These are phyloP conservation scores for Microcebus ravelobensis DNA, from an alignment of 2,113 vertebrate genomes.

Conservation along the genomic window DNA sequence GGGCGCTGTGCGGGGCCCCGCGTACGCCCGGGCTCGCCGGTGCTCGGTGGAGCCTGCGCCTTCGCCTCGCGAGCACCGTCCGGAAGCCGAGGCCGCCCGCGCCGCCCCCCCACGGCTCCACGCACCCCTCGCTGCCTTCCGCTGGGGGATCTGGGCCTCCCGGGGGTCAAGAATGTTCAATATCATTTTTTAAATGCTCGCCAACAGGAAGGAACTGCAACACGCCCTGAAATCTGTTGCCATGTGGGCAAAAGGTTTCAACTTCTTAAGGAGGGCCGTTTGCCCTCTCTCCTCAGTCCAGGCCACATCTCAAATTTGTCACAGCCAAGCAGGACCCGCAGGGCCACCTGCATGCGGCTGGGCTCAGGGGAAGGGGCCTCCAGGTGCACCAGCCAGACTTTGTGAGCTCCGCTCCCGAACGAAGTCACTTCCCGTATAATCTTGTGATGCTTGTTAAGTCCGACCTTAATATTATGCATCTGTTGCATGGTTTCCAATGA, in stretches of 20 bases:
- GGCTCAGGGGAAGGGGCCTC: neutral
- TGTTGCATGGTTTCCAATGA: neutral
- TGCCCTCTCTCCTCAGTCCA: neutral
- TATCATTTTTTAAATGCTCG: neutral
- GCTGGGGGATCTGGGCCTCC: neutral
- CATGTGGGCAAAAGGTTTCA: neutral
- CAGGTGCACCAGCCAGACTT: neutral
- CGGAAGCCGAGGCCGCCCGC: neutral
- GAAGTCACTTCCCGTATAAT: neutral
- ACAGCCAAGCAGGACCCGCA: neutral
- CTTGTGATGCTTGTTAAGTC: neutral
- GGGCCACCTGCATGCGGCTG: rapidly evolving
- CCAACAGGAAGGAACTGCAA: neutral
- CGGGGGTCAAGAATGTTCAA: neutral
- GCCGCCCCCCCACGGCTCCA: neutral
- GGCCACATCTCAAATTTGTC: neutral
- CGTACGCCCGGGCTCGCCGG: no score
- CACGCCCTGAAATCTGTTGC: neutral
- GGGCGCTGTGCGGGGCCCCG: neutral
- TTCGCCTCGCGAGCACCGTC: no score
- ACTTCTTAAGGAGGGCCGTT: neutral
- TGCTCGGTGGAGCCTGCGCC: no score
- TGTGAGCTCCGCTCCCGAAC: neutral
- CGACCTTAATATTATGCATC: neutral
- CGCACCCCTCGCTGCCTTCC: neutral